phyloP scores from a whole-genome alignment of 2,888 invertebrate species.

The Rhyacophila evoluta region DNA sequence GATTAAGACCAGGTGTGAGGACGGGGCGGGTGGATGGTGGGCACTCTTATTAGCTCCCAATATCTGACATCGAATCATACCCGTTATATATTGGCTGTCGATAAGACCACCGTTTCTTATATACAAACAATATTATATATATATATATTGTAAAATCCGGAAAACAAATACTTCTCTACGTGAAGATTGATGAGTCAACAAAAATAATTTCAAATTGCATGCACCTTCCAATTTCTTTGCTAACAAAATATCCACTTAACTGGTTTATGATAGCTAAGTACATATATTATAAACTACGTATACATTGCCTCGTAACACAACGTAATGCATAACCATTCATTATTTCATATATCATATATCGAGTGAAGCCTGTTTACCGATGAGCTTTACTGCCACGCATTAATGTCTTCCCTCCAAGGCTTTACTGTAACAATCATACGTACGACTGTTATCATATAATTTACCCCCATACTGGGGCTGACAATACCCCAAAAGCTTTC shows the following conservation, averaged over 20 bases:
- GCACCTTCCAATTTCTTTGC: not conserved
- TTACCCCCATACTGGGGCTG: not conserved
- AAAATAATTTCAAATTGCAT: too few relatives aligned
- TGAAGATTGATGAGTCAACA: too few relatives aligned
- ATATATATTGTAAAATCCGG: too few relatives aligned
- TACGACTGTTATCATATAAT: too few relatives aligned
- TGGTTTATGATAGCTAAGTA: not conserved
- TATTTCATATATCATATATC: conserved; percentile 50
- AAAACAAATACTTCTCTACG: too few relatives aligned
- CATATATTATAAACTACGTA: not conserved
- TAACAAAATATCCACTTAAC: not conserved
- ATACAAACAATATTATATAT: too few relatives aligned
- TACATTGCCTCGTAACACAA: not conserved
- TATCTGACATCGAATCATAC: too few relatives aligned
- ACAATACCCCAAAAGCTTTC: not conserved
- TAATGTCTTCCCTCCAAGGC: conserved; percentile 28
- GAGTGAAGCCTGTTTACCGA: conserved; percentile 36
- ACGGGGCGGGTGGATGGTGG: too few relatives aligned
- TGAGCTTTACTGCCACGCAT: conserved; percentile 37
- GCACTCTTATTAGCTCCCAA: too few relatives aligned
- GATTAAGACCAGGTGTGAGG: too few relatives aligned
- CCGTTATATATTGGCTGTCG: too few relatives aligned
- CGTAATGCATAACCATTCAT: conserved; percentile 51
- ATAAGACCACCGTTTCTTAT: too few relatives aligned
- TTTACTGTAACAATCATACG: not conserved